Evolutionary conservation across 2,888 invertebrate genomes (phyloP), one percentile per base, ranked within the genome.

Genomic region (Carabus problematicus): DNA sequence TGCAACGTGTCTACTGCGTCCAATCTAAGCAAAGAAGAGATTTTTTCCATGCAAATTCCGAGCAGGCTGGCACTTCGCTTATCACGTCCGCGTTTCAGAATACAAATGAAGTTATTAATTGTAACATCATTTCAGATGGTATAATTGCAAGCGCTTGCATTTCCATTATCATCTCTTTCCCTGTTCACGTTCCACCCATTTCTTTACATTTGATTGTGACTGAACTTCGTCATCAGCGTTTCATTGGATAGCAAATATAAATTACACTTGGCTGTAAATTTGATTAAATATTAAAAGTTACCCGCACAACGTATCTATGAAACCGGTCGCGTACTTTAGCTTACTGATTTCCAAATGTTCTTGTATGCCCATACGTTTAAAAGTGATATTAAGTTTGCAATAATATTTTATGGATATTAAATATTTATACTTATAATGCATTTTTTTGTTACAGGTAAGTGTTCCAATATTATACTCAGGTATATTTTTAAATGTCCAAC

Each of bases 21-120:
- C 29, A 29, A 29, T 3, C 29, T 29, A 6, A 29, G 29, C 3
- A 29, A 29, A 29, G 29, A 29, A 29, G 29, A 29, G 29, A 29
- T 29, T 52, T 52, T 52, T 19, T 16, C 19, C 19, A 16, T 52
- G 52, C 3, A 52, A 52, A 52, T 52, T 11, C 12, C 52, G 8
- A 18, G 19, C 29, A 52, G 52, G 52, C 12, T 16, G 29, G 29
- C 6, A 18, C 14, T 52, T 16, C 8, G 8, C 52, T 52, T 18
- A 52, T 52, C 16, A 16, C 7, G 19, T 29, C 29, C 6, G 29
- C 29, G 29, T 29, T 29, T 11, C 12, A 47, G 47, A 47, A 47
- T 47, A 47, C 47, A 47, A 47, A 47, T 47, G 47, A 47, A 47
- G 47, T 52, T 52, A 52, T 52, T 52, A 52, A 52, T 52, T 12